A percentile compares a stretch with the other conserved stretches of the same genome.
phyloP scores from a whole-genome alignment of 2,888 invertebrate species.

The Malthinus flaveolus region DNA sequence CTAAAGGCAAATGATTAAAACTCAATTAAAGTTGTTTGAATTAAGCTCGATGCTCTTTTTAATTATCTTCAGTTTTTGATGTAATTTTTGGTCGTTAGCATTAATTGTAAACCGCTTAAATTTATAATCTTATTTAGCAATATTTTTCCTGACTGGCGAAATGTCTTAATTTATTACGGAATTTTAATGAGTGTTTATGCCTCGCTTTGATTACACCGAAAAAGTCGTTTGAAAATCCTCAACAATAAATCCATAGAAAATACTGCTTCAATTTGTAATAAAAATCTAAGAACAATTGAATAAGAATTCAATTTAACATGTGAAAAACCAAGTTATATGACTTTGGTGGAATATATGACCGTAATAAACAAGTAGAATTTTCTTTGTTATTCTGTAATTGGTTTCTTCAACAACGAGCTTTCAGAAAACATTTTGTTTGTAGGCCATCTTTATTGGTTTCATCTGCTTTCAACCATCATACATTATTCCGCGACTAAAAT shows the following conservation, averaged over 20 bases:
- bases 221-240: too few relatives aligned
- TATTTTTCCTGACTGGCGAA: too few relatives aligned
- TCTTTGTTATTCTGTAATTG: slow-evolving; percentile 26
- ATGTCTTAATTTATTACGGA: too few relatives aligned
- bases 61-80: slow-evolving; percentile 19
- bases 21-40: slow-evolving; percentile 21
- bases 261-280: slow-evolving; percentile 15
- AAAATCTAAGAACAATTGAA: slow-evolving; percentile 17
- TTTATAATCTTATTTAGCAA: too few relatives aligned
- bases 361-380: slow-evolving; percentile 24
- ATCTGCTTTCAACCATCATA: slow-evolving; percentile 22
- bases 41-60: slow-evolving; percentile 7
- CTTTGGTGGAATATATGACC: slow-evolving; percentile 20
- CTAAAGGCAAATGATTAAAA: slow-evolving; percentile 23
- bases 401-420: slow-evolving; percentile 22
- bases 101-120: too few relatives aligned
- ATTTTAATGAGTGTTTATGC: too few relatives aligned
- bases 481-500: slow-evolving; percentile 18
- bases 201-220: too few relatives aligned
- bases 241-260: too few relatives aligned
- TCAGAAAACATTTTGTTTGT: slow-evolving; percentile 24
- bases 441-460: slow-evolving; percentile 24
- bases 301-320: slow-evolving; percentile 23
- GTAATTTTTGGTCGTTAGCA: slow-evolving; percentile 12
- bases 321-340: slow-evolving; percentile 13